Base-by-base conservation (phyloP, 2,113 vertebrate genomes). In the Syngnathus typhle region DNA sequence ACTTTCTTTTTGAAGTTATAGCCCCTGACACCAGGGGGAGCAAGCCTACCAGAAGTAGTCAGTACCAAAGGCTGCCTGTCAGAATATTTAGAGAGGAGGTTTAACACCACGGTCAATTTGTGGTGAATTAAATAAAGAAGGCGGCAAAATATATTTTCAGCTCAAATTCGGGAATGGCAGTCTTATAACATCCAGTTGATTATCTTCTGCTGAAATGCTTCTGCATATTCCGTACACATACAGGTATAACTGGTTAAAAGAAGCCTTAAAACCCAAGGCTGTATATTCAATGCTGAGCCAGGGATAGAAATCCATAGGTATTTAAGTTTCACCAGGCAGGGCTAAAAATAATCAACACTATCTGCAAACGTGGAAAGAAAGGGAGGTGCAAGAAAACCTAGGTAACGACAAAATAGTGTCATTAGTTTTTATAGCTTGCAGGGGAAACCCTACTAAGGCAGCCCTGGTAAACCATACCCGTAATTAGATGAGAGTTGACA, bases 21-120 rank as follows among this genome's bases (percentile, higher is more conserved):
- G 47, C 68, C 77, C 77, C 74, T 38, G 76, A 54, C 91, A 90
- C 91, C 85, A 91, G 91, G 85, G 89, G 90, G 91, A 83, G 89
- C 89, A 89, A 90, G 86, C 88, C 79, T 77, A 85, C 77, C 73
- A 88, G 68, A 87, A 88, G 80, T 81, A 23, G 32, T 54, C 41
- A 3, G 18, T 10, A 47, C 44, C 39, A 46, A 54, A 9, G 38
- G 12, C 63, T 19, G 52, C 39, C 36, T 59, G 72, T 64, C 44
- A 52, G 32, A 27, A 41, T 4, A 1, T 46, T 39, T 56, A 38
- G 13, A 39, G 55, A 66, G 47, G 58, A 10, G 38, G 36, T 32
- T 43, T 12, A 18, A 59, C 19, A 58, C 72, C 47, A 49, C 39
- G 51, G 54, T 38, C 58, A 75, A 55, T 56, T 47, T 41, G 68